Conservation (phyloP, 1,140 invertebrate species). For the Drosophila melanica region DNA sequence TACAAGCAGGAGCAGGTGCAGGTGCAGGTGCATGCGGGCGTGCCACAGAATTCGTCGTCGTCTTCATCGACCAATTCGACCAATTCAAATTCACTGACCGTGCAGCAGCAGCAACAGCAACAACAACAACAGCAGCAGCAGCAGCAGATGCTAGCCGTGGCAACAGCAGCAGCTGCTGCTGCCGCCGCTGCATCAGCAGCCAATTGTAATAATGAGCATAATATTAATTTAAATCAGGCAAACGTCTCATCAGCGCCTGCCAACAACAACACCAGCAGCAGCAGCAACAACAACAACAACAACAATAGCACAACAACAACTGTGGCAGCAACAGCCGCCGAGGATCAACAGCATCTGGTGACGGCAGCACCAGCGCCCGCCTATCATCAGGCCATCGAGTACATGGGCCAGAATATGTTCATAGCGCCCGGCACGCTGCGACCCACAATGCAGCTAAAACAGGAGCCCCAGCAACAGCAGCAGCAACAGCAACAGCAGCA, state of each 20-base stretch:
- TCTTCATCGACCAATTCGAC: conserved; percentile 62
- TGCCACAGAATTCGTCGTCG: conserved; percentile 54
- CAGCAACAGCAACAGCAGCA: conserved; percentile 50
- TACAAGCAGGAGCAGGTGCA: conserved; percentile 68
- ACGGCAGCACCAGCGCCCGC: conserved; percentile 53
- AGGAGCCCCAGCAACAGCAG: conserved; percentile 68
- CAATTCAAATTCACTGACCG: conserved; percentile 43
- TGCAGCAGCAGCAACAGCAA: conserved; percentile 63
- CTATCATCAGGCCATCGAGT: conserved; percentile 72
- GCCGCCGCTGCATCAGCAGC: conserved; percentile 51
- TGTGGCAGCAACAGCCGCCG: conserved; percentile 15
- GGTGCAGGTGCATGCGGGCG: conserved; percentile 18
- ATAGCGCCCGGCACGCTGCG: conserved; percentile 66
- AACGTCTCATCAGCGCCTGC: conserved; percentile 41
- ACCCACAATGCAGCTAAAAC: conserved; percentile 67
- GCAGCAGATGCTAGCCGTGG: conserved; percentile 63
- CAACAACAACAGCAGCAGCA: conserved; percentile 59
- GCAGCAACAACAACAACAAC: conserved; percentile 28
- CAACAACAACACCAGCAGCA: conserved; percentile 41
- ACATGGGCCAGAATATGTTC: conserved; percentile 82
- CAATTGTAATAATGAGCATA: conserved; percentile 79
- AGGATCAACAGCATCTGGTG: conserved; percentile 54
- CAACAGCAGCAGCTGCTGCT: conserved; percentile 40
- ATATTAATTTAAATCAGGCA: conserved; percentile 83
- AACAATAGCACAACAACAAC: conserved; percentile 38